A percentile compares a stretch with the other conserved stretches of the same genome.
Conservation (phyloP, 1,140 invertebrate genomes). For the Elymnias hypermnestra region DNA sequence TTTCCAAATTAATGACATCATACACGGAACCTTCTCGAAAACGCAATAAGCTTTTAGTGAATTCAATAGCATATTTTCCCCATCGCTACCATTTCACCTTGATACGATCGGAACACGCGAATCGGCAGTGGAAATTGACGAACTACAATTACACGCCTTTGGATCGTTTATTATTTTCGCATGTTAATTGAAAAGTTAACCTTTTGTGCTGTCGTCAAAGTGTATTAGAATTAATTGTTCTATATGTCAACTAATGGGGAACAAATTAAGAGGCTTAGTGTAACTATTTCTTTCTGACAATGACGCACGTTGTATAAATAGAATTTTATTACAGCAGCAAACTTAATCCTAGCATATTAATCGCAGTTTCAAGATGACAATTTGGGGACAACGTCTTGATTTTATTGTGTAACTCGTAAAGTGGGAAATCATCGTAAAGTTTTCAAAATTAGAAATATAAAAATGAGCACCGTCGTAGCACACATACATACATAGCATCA, state of each 20-base stretch:
- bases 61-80: slow-evolving; percentile 15
- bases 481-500: too few relatives aligned
- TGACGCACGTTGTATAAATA: too few relatives aligned
- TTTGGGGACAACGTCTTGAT: too few relatives aligned
- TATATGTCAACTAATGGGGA: not conserved
- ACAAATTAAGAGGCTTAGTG: not conserved
- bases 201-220: slow-evolving; percentile 1
- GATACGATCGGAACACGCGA: slow-evolving; percentile 25
- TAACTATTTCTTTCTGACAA: not conserved
- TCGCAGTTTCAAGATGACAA: too few relatives aligned
- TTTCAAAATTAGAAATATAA: too few relatives aligned
- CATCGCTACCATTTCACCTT: slow-evolving; percentile 5
- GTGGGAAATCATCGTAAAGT: too few relatives aligned
- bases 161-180: slow-evolving; percentile 12
- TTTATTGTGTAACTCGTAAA: too few relatives aligned
- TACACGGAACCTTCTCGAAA: slow-evolving; percentile 1
- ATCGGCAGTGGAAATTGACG: slow-evolving; percentile 31
- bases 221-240: slow-evolving; percentile 11
- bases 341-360: too few relatives aligned
- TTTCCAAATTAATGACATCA: not conserved
- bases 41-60: slow-evolving; percentile 2
- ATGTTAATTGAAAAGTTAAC: slow-evolving; percentile 17
- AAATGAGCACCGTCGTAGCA: too few relatives aligned
- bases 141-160: slow-evolving; percentile 24
- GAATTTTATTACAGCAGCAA: too few relatives aligned